These are phyloP conservation scores for Diaprepes abbreviatus DNA, from an alignment of 2,888 invertebrate genomes.

Conservation along the genomic window DNA sequence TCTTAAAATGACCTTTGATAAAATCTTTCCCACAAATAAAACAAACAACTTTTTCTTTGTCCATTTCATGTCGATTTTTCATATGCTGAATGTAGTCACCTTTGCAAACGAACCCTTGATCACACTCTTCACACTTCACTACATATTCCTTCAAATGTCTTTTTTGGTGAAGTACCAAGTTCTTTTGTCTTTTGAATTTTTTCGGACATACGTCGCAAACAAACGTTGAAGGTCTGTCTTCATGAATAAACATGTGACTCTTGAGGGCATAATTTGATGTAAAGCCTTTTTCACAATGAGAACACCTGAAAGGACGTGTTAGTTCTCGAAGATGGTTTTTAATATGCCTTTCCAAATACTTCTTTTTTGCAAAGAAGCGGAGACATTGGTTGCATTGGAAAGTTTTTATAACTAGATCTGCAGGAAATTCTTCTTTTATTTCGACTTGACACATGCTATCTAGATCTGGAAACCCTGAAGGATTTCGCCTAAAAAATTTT, in stretches of 20 bases:
- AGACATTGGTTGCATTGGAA: conserved; percentile 52
- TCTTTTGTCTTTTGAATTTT: conserved; percentile 64
- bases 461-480: conserved; percentile 1
- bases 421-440: conserved; percentile 13
- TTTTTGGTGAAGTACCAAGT: conserved; percentile 68
- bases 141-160: conserved; percentile 71
- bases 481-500: not conserved
- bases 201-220: conserved; percentile 72
- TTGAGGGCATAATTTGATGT: conserved; percentile 49
- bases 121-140: conserved; percentile 67
- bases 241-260: conserved; percentile 48
- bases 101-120: conserved; percentile 56
- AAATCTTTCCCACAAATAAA: conserved; percentile 72
- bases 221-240: conserved; percentile 36
- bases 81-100: conserved; percentile 59
- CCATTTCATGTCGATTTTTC: conserved; percentile 27
- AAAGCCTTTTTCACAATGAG: conserved; percentile 65
- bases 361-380: conserved; percentile 50
- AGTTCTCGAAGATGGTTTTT: conserved; percentile 46
- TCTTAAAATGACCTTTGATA: conserved; percentile 52
- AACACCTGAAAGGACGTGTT: conserved; percentile 58
- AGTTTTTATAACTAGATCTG: conserved; percentile 17
- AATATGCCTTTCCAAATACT: conserved; percentile 52
- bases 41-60: conserved; percentile 62
- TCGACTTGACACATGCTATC: conserved; percentile 14